Evolutionary conservation across 2,113 vertebrate species (phyloP).

Genomic region (Muscicapa adusta): DNA sequence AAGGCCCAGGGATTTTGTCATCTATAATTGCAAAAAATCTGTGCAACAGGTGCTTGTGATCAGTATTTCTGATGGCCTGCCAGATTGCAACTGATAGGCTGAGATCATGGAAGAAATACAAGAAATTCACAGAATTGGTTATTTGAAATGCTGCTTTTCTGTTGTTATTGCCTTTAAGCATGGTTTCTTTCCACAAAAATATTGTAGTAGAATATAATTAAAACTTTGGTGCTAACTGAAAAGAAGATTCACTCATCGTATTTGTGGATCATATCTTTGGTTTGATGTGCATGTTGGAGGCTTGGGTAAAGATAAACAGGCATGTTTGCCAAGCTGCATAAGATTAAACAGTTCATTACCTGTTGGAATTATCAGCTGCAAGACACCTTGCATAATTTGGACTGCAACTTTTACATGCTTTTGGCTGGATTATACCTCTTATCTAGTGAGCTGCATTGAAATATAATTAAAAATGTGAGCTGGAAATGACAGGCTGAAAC

Average conservation of each 20-base stretch:
- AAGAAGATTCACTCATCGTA: neutral
- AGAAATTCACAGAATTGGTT: neutral
- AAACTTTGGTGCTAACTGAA: neutral
- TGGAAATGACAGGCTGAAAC: neutral
- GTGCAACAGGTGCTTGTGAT: neutral
- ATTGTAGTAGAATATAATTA: neutral
- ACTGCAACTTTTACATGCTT: conserved; percentile 7
- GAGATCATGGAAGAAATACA: neutral
- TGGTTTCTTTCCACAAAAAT: neutral
- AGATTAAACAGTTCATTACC: conserved; percentile 46
- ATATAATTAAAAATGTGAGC: neutral
- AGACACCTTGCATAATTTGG: conserved; percentile 33
- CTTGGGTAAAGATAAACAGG: conserved; percentile 20
- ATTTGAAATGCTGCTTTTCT: neutral
- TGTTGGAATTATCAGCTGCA: conserved; percentile 42
- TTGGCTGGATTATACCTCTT: conserved; percentile 5
- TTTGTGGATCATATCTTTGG: neutral
- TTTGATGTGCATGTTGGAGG: neutral
- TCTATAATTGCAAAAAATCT: neutral
- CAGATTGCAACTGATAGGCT: neutral
- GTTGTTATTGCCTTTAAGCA: neutral
- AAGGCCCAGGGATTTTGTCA: neutral
- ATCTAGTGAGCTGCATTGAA: conserved; percentile 7
- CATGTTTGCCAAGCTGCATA: neutral
- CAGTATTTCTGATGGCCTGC: neutral